Evolutionary conservation across 2,797 vertebrate species (phyloP), one percentile per base, ranked within the genome.

Genomic region (Champsocephalus gunnari): DNA sequence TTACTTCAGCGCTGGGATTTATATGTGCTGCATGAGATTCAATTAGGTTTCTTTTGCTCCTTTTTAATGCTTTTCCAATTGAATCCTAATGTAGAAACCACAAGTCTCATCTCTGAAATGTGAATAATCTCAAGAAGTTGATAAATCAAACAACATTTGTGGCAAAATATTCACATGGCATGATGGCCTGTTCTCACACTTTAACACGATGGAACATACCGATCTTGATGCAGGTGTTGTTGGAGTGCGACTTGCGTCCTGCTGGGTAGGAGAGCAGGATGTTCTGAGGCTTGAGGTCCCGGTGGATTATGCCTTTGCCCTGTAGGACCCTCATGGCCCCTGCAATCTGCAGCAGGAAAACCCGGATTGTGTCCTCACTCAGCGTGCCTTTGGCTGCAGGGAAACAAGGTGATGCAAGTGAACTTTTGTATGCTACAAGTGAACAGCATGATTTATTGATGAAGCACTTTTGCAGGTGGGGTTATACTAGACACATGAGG

Each of bases 281-380:
- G 83, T 99, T 99, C 93, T 99, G 98, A 0, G 98, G 98, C 79
- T 99, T 99, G 71, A 99, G 93, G 92, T 99, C 98, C 2, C 98
- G 88, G 89, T 99, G 98, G 89, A 99, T 99, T 83, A 99, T 97
- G 69, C 96, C 98, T 89, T 99, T 99, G 89, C 96, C 92, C 84
- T 99, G 96, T 21, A 99, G 89, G 75, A 99, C 92, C 81, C 94
- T 96, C 98, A 99, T 98, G 86, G 98, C 98, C 0, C 97, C 97
- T 0, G 97, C 95, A 12, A 99, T 99, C 93, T 99, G 98, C 93
- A 97, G 97, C 86, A 99, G 95, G 91, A 99, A 99, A 71, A 99
- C 94, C 58, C 97, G 95, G 89, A 99, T 99, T 45, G 98, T 99
- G 92, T 99, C 98, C 92, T 99, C 98, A 5, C 98, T 99, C 54